phyloP scores from a whole-genome alignment of 1,140 invertebrate genomes.

The Drosophila ogumai region DNA sequence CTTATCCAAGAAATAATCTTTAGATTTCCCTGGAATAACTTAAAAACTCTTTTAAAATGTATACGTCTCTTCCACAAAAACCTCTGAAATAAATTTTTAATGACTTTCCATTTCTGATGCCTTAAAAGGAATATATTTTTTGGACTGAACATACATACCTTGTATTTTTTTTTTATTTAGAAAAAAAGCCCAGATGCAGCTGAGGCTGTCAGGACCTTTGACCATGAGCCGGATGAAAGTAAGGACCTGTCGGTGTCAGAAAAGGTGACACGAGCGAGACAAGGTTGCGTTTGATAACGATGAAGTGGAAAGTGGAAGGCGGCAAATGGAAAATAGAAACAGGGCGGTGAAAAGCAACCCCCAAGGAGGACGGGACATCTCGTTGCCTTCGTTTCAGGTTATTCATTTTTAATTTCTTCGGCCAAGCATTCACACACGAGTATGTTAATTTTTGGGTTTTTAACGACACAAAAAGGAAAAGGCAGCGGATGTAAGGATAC shows the following conservation, averaged over 20 bases:
- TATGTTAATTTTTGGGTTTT: slow-evolving; percentile 74
- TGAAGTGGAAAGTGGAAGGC: slow-evolving; percentile 18
- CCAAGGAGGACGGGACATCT: slow-evolving; percentile 12
- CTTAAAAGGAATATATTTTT: neutral
- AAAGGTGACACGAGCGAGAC: slow-evolving; percentile 51
- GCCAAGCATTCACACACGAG: slow-evolving; percentile 60
- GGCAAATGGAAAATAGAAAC: slow-evolving; percentile 8
- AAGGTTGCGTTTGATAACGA: slow-evolving; percentile 34
- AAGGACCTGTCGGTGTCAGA: slow-evolving; percentile 33
- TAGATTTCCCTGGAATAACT: no score
- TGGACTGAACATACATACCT: neutral
- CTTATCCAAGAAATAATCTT: no score
- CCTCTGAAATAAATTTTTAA: neutral
- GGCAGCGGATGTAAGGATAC: slow-evolving; percentile 5
- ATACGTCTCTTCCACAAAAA: neutral
- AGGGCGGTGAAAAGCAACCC: slow-evolving; percentile 12
- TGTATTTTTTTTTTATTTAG: no score
- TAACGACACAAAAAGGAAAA: slow-evolving; percentile 28
- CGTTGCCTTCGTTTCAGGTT: slow-evolving; percentile 53
- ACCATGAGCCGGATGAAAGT: slow-evolving; percentile 27
- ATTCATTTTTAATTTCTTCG: slow-evolving; percentile 71
- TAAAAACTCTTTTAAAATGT: neutral
- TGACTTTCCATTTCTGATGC: neutral
- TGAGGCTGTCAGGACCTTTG: slow-evolving; percentile 47
- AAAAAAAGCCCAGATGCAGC: slow-evolving; percentile 11